Conservation (phyloP, 1,140 invertebrate species). For the Drosophila kikkawai region DNA sequence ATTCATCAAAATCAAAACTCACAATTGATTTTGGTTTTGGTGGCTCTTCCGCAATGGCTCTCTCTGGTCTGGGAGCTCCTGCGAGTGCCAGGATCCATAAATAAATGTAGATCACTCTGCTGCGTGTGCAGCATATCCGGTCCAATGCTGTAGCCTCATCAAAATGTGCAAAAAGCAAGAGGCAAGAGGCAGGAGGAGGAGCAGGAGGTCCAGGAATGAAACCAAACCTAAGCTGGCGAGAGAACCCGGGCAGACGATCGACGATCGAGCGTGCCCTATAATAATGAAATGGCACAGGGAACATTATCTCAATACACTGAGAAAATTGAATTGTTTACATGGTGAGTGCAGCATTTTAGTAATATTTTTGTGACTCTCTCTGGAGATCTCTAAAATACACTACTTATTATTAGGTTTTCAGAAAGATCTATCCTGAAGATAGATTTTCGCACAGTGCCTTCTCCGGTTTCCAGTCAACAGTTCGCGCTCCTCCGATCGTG, state of each 20-base stretch:
- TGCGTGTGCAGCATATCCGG: constrained; percentile 78
- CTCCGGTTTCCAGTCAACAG: constrained; percentile 17
- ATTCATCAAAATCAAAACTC: constrained; percentile 82
- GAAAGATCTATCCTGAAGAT: no score
- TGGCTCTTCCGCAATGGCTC: constrained; percentile 13
- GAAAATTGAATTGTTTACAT: background rate
- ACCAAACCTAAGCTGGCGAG: constrained; percentile 25
- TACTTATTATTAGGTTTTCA: no score
- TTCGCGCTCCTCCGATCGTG: constrained; percentile 26
- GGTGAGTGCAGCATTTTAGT: no score
- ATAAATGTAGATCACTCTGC: constrained; percentile 79
- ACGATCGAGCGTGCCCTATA: constrained; percentile 65
- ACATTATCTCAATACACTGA: constrained; percentile 6
- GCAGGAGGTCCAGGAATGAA: constrained; percentile 1
- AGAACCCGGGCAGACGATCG: constrained; percentile 32
- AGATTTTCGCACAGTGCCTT: constrained; percentile 9
- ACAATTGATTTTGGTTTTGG: constrained; percentile 76
- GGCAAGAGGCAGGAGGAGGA: background rate
- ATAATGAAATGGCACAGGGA: constrained; percentile 67
- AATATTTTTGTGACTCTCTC: no score
- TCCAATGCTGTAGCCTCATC: constrained; percentile 49
- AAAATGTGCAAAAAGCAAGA: constrained; percentile 58
- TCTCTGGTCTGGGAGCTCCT: background rate
- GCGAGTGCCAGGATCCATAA: constrained; percentile 72
- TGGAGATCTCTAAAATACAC: no score